These are phyloP conservation scores for Drosophila kohkoa DNA, from an alignment of 1,140 invertebrate genomes.

Conservation along the genomic window DNA sequence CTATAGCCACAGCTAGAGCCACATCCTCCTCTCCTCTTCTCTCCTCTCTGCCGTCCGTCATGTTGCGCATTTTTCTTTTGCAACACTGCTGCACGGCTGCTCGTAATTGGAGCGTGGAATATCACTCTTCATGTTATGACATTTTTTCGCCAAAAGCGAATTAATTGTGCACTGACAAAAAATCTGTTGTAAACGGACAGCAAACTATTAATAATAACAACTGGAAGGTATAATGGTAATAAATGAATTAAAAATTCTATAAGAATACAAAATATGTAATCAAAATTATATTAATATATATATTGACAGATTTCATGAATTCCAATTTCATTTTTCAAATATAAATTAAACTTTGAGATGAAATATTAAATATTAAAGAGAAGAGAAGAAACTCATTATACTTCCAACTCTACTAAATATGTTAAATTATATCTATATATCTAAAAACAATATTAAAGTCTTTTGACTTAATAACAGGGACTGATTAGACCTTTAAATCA, in stretches of 20 bases:
- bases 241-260: neutral
- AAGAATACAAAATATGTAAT: neutral
- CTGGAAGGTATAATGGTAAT: neutral
- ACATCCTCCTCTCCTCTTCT: conserved; percentile 3
- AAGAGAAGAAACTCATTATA: neutral
- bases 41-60: conserved; percentile 32
- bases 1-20: conserved; percentile 18
- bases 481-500: too few species aligned
- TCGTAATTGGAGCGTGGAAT: conserved; percentile 84
- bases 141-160: conserved; percentile 82
- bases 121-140: conserved; percentile 85
- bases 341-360: neutral
- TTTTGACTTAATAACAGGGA: too few species aligned
- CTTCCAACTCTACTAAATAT: too few species aligned
- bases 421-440: too few species aligned
- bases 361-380: neutral
- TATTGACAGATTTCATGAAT: too few species aligned
- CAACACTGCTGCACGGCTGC: conserved; percentile 63
- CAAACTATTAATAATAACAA: neutral
- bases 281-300: too few species aligned
- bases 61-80: conserved; percentile 66
- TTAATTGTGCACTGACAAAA: conserved; percentile 77
- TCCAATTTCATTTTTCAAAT: neutral
- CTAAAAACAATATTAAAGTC: too few species aligned
- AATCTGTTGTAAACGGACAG: neutral